Evolutionary conservation across 1,140 invertebrate species (phyloP).

Genomic region (Trachymyrmex septentrionalis): DNA sequence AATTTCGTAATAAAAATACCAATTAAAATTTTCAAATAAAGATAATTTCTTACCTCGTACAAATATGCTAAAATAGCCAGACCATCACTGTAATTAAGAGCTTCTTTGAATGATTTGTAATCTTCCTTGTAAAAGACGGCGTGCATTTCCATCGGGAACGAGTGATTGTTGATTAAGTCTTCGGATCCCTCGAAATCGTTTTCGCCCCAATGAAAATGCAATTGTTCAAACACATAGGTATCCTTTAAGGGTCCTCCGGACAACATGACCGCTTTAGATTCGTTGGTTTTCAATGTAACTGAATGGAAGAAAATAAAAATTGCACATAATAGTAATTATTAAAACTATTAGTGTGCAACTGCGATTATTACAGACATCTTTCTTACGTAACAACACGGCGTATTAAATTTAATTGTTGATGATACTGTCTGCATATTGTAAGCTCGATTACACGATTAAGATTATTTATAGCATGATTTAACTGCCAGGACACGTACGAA

Average conservation of each 20-base stretch:
- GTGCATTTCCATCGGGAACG: conserved; percentile 92
- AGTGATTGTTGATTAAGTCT: conserved; percentile 92
- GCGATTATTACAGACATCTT: conserved; percentile 3
- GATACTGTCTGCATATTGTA: neutral
- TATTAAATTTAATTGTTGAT: neutral
- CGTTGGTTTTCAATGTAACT: conserved; percentile 88
- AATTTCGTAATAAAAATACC: neutral
- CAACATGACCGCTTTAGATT: conserved; percentile 87
- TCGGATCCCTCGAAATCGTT: conserved; percentile 94
- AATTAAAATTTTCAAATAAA: neutral
- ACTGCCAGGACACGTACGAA: neutral
- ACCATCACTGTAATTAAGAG: conserved; percentile 90
- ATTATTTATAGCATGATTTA: conserved; percentile 22
- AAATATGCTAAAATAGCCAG: conserved; percentile 95
- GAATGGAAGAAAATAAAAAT: neutral
- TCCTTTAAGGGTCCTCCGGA: conserved; percentile 90
- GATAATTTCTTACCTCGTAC: conserved; percentile 89
- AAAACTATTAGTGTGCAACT: neutral
- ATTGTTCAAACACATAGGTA: conserved; percentile 92
- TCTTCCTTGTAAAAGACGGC: conserved; percentile 94
- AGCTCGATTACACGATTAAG: conserved; percentile 27
- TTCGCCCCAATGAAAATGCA: conserved; percentile 94
- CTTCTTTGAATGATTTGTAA: conserved; percentile 89
- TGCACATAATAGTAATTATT: conserved; percentile 7
- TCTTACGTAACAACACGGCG: conserved; percentile 27